Percentiles rank a stretch among this genome's conserved stretches.
These are phyloP conservation scores for Brenthis hecate DNA, from an alignment of 2,888 invertebrate species.

Conservation along the genomic window DNA sequence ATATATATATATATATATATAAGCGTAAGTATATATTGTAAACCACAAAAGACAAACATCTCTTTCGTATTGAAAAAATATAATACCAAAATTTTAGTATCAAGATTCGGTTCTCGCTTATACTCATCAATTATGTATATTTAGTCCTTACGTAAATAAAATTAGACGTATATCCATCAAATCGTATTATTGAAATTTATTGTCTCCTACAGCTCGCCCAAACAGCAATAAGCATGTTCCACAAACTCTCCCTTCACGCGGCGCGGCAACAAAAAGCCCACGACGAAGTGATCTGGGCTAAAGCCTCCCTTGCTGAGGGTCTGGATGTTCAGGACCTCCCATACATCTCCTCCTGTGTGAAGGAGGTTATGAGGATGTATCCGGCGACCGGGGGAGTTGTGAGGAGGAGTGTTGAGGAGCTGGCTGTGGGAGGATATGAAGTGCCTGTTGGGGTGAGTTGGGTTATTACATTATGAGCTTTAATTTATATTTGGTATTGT, in stretches of 20 bases:
- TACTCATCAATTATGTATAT: too few species aligned
- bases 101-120: too few species aligned
- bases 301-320: constrained; percentile 58
- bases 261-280: constrained; percentile 72
- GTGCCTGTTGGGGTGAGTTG: constrained; percentile 68
- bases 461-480: not conserved
- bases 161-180: not conserved
- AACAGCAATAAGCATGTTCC: constrained; percentile 68
- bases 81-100: too few species aligned
- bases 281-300: constrained; percentile 67
- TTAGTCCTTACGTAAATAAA: too few species aligned
- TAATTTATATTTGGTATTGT: too few species aligned
- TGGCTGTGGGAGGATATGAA: constrained; percentile 67
- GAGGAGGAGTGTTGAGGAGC: constrained; percentile 55
- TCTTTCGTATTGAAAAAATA: too few species aligned
- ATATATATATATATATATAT: too few species aligned
- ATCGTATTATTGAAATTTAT: not conserved
- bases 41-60: too few species aligned
- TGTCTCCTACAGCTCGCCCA: constrained; percentile 62
- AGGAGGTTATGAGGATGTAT: constrained; percentile 68
- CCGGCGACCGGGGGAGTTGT: constrained; percentile 73
- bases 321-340: constrained; percentile 53
- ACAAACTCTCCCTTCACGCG: constrained; percentile 71
- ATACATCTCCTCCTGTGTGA: constrained; percentile 61
- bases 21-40: too few species aligned